Evolutionary conservation across 2,888 invertebrate species (phyloP).

Genomic region (Nysson spinosus): DNA sequence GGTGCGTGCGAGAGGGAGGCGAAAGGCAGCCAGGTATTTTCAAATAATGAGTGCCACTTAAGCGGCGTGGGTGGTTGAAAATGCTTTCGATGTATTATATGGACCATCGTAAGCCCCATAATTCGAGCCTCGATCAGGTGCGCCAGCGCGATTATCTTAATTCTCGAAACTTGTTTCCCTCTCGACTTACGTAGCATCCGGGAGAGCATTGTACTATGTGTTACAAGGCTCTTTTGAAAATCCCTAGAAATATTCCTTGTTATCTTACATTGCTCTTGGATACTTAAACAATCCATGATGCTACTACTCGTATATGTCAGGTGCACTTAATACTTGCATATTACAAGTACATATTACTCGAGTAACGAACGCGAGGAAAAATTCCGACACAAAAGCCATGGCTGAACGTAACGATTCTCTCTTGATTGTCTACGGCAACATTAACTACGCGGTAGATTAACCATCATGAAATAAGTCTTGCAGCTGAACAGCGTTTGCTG

Average conservation of each 20-base stretch:
- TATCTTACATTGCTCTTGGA: too few species aligned
- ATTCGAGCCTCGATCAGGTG: constrained; percentile 60
- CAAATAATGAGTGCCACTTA: constrained; percentile 55
- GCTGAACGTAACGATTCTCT: constrained; percentile 33
- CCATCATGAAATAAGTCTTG: constrained; percentile 35
- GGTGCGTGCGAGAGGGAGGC: constrained; percentile 26
- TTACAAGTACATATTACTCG: too few species aligned
- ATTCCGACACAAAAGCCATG: background rate
- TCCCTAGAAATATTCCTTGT: too few species aligned
- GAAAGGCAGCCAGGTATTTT: constrained; percentile 47
- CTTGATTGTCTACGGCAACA: constrained; percentile 15
- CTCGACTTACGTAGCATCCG: constrained; percentile 50
- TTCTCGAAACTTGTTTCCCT: constrained; percentile 61
- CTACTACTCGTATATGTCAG: too few species aligned
- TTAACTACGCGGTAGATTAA: constrained; percentile 47
- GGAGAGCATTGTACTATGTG: too few species aligned
- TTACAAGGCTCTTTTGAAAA: too few species aligned
- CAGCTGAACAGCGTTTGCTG: background rate
- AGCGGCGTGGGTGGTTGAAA: constrained; percentile 59
- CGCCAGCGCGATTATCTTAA: constrained; percentile 62
- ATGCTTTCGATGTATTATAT: constrained; percentile 41
- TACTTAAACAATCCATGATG: too few species aligned
- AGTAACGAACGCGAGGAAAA: constrained; percentile 16
- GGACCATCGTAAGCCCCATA: constrained; percentile 28
- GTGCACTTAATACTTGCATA: too few species aligned